Conservation (phyloP, 2,888 invertebrate species). For the Meghimatium bilineatum region DNA sequence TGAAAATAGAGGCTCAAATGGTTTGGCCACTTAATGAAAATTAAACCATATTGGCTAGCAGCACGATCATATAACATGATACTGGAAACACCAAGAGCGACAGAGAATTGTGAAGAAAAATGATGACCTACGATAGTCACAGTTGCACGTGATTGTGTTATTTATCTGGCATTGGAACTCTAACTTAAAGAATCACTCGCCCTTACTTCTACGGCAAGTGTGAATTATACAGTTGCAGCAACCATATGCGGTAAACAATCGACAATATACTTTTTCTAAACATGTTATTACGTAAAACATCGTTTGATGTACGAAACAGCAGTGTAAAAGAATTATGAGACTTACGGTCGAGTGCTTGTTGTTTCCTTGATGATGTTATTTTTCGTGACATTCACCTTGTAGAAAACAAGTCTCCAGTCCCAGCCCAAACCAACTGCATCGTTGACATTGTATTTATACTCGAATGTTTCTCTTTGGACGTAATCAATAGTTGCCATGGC, state of each 20-base stretch:
- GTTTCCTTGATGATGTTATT: slow-evolving; percentile 55
- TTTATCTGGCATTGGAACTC: too few species aligned
- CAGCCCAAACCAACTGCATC: slow-evolving; percentile 65
- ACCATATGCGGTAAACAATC: not conserved
- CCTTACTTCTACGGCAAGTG: too few species aligned
- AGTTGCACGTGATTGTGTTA: too few species aligned
- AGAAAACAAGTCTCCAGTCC: slow-evolving; percentile 69
- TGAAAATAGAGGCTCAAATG: too few species aligned
- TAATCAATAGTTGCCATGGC: slow-evolving; percentile 17
- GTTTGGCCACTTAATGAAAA: too few species aligned
- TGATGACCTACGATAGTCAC: too few species aligned
- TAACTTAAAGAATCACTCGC: too few species aligned
- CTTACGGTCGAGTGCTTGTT: slow-evolving; percentile 3
- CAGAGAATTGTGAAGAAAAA: too few species aligned
- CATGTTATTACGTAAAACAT: not conserved
- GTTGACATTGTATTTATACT: slow-evolving; percentile 56
- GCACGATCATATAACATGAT: too few species aligned
- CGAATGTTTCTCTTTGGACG: slow-evolving; percentile 55
- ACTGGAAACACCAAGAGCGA: too few species aligned
- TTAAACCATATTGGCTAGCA: too few species aligned
- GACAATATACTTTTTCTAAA: not conserved
- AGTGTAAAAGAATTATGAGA: not conserved
- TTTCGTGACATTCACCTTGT: slow-evolving; percentile 64
- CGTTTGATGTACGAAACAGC: not conserved
- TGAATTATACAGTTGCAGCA: too few species aligned